Conservation (phyloP, 2,888 invertebrate species). For the Dinocampus coccinellae region DNA sequence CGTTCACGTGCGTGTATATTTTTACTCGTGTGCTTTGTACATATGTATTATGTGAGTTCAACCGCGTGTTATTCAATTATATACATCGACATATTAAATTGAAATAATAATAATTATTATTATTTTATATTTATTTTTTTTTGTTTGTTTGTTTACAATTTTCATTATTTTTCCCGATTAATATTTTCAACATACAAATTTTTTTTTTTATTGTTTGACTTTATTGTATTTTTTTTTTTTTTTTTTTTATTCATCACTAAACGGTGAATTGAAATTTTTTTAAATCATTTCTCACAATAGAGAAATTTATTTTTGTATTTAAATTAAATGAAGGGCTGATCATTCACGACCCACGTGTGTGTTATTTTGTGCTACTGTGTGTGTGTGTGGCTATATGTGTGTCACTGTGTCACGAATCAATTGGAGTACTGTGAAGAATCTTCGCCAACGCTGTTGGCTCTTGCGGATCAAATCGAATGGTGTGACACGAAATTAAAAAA, state of each 20-base stretch:
- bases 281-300: too few relatives aligned
- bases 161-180: too few relatives aligned
- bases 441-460: slow-evolving; percentile 36
- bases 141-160: too few relatives aligned
- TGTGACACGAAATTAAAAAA: slow-evolving; percentile 39
- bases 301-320: not conserved
- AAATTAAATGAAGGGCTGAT: not conserved
- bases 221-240: not conserved
- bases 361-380: slow-evolving; percentile 18
- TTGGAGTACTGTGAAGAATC: slow-evolving; percentile 23
- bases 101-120: too few relatives aligned
- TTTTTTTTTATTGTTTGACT: not conserved
- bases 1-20: not conserved
- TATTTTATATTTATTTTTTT: too few relatives aligned
- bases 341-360: not conserved
- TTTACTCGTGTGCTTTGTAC: not conserved
- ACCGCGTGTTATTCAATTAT: not conserved
- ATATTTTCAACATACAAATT: not conserved
- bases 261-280: not conserved
- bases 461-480: slow-evolving; percentile 58
- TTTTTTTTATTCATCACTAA: not conserved
- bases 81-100: not conserved
- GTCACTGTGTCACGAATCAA: slow-evolving; percentile 20
- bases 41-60: not conserved
- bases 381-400: slow-evolving; percentile 6